Base-by-base conservation (phyloP, 2,113 vertebrate species). In the Chaenocephalus aceratus region DNA sequence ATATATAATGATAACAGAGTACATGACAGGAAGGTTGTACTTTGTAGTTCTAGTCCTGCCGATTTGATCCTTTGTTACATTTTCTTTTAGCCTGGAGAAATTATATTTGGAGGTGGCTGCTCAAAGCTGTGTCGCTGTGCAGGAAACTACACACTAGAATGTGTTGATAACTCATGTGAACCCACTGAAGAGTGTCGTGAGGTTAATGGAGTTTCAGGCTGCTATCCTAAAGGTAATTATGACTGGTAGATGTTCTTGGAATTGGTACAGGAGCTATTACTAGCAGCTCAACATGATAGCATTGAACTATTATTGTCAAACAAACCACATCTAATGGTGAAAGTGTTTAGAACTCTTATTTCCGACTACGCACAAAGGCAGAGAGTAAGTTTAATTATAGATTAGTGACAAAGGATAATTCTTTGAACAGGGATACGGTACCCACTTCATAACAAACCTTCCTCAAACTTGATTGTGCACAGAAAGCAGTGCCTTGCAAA, bases 141-240 rank as follows among this genome's bases (percentile, higher is more conserved):
- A 10, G 94, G 95, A 7, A 95, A 95, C 91, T 96, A 95, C 90
- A 94, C 90, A 26, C 62, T 95, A 57, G 72, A 91, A 63, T 96
- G 95, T 86, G 90, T 94, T 46, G 94, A 94, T 84, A 95, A 93
- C 80, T 89, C 84, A 77, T 96, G 95, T 73, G 83, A 88, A 16
- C 70, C 94, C 45, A 88, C 87, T 48, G 95, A 96, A 81, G 95
- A 96, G 77, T 96, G 95, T 79, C 87, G 88, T 0, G 80, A 94
- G 6, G 81, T 93, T 36, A 90, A 91, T 60, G 95, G 95, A 44
- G 84, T 94, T 49, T 4, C 85, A 5, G 90, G 91, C 67, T 96
- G 95, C 83, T 94, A 95, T 82, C 94, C 92, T 56, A 95, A 95
- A 95, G 95, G 95, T 96, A 90, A 60, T 23, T 18, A 65, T 72